A percentile compares a stretch with the other conserved stretches of the same genome.
Evolutionary conservation across 2,113 vertebrate species (phyloP).

Genomic region (Beaufortia kweichowensis): DNA sequence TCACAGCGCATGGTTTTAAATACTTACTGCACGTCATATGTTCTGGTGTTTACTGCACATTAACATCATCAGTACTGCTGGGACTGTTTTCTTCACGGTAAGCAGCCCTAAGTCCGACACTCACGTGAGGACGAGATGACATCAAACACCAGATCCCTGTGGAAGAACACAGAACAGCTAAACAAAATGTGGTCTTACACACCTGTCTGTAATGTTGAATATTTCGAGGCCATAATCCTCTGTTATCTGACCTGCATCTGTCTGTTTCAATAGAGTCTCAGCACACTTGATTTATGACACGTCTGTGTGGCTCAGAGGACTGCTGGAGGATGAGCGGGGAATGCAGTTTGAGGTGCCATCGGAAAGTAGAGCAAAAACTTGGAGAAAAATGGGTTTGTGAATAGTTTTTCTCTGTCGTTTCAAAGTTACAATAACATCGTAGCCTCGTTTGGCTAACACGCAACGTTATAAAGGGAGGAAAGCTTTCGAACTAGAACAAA

Average conservation of each 20-base stretch:
- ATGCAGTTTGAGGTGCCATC: not conserved
- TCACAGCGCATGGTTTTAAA: too few species aligned
- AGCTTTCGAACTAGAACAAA: conserved; percentile 51
- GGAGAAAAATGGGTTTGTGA: conserved; percentile 45
- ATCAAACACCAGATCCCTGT: too few species aligned
- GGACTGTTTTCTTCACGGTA: too few species aligned
- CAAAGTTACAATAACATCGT: conserved; percentile 45
- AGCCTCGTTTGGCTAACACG: conserved; percentile 37
- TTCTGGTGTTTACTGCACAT: too few species aligned
- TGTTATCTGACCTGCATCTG: conserved; percentile 50
- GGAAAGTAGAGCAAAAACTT: conserved; percentile 59
- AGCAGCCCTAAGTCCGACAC: too few species aligned
- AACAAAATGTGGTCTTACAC: too few species aligned
- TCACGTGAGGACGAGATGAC: too few species aligned
- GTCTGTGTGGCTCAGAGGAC: conserved; percentile 43
- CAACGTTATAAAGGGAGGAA: conserved; percentile 1
- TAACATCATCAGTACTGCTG: too few species aligned
- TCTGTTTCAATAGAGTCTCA: conserved; percentile 38
- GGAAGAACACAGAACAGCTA: too few species aligned
- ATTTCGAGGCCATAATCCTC: too few species aligned
- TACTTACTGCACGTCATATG: too few species aligned
- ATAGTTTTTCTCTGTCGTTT: conserved; percentile 32
- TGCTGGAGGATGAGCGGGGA: not conserved
- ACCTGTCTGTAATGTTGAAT: too few species aligned
- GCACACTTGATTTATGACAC: conserved; percentile 58